These are phyloP conservation scores for Euura lappo DNA, from an alignment of 1,140 invertebrate genomes.

Conservation along the genomic window DNA sequence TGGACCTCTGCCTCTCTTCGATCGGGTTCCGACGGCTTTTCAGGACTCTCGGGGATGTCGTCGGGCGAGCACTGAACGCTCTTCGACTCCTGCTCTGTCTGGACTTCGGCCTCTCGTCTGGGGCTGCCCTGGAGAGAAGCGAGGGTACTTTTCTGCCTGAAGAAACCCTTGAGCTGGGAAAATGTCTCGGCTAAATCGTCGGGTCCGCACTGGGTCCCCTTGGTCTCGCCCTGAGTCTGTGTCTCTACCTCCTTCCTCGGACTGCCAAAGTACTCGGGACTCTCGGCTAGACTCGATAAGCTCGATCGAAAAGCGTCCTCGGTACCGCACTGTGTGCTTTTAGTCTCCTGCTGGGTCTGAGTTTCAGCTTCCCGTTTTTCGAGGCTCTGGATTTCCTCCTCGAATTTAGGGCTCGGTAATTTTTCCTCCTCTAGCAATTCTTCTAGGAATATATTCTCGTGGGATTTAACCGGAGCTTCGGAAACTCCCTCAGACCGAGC, in stretches of 20 bases:
- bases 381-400: conserved; percentile 30
- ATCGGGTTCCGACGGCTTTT: conserved; percentile 25
- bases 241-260: conserved; percentile 47
- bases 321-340: conserved; percentile 39
- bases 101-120: conserved; percentile 38
- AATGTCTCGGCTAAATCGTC: conserved; percentile 35
- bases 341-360: conserved; percentile 38
- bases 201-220: conserved; percentile 47
- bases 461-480: neutral
- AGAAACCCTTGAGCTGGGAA: neutral
- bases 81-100: conserved; percentile 48
- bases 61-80: conserved; percentile 40
- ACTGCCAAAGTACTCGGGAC: conserved; percentile 29
- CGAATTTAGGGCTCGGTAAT: neutral
- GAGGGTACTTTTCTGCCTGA: neutral
- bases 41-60: conserved; percentile 8
- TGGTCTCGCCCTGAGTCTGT: conserved; percentile 51
- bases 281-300: conserved; percentile 18
- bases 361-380: conserved; percentile 33
- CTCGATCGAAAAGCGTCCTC: neutral
- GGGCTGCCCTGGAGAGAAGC: conserved; percentile 27
- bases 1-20: conserved; percentile 47
- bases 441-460: too few species aligned
- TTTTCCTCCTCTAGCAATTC: too few species aligned
- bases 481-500: conserved; percentile 26